Evolutionary conservation across 2,797 vertebrate genomes (phyloP).

Genomic region (Simalia tracyae): DNA sequence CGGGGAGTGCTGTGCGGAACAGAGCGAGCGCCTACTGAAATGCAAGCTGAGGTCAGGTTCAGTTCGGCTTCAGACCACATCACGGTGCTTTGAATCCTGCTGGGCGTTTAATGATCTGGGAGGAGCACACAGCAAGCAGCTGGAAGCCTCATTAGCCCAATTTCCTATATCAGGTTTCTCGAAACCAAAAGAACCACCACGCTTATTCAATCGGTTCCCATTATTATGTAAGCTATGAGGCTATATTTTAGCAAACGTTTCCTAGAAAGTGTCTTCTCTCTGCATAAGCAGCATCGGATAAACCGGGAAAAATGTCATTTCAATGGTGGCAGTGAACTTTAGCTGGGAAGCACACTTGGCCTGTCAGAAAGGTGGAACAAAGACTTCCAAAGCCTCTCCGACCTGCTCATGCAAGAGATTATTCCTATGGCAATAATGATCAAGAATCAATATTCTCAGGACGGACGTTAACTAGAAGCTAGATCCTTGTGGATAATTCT

Average conservation of each 20-base stretch:
- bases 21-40: background rate
- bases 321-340: background rate
- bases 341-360: background rate
- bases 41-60: background rate
- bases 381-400: background rate
- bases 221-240: background rate
- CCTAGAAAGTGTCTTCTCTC: too few species aligned
- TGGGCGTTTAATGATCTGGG: background rate
- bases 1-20: background rate
- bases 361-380: background rate
- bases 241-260: background rate
- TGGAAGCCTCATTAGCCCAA: conserved; percentile 3
- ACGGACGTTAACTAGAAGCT: background rate
- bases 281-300: too few species aligned
- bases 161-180: background rate
- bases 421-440: background rate
- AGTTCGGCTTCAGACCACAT: background rate
- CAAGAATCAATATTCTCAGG: background rate
- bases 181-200: background rate
- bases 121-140: background rate
- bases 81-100: background rate
- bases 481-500: background rate
- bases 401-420: background rate
- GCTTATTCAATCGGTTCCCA: background rate
- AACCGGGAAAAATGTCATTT: background rate